These are phyloP conservation scores for Opisthograptis luteolata DNA, from an alignment of 2,888 invertebrate species.

Conservation along the genomic window DNA sequence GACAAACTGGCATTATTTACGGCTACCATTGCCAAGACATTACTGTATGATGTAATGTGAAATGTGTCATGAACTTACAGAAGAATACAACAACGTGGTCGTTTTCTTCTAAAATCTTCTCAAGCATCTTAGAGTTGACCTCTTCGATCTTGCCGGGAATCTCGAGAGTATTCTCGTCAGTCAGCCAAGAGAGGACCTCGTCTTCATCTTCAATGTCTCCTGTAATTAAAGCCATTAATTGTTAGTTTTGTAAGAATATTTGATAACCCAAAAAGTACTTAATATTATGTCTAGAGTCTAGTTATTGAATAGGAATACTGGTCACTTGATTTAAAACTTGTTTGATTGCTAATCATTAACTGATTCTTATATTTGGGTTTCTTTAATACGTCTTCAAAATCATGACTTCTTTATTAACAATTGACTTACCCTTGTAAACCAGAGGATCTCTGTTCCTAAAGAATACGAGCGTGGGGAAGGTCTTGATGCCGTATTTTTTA, in stretches of 20 bases:
- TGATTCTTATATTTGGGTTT: too few relatives aligned
- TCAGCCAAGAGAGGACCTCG: slow-evolving; percentile 95
- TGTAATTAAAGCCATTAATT: slow-evolving; percentile 43
- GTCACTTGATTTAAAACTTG: too few relatives aligned
- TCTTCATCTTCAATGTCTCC: slow-evolving; percentile 96
- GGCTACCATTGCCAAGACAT: background rate
- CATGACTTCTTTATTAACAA: too few relatives aligned
- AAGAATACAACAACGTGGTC: slow-evolving; percentile 96
- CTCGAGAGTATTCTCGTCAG: slow-evolving; percentile 94
- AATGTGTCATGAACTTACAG: slow-evolving; percentile 87
- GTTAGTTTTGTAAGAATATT: background rate
- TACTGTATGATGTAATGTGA: background rate
- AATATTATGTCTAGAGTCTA: too few relatives aligned
- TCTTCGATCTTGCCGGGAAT: slow-evolving; percentile 97
- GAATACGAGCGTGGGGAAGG: slow-evolving; percentile 93
- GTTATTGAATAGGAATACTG: too few relatives aligned
- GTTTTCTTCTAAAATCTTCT: slow-evolving; percentile 94
- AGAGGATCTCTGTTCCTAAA: slow-evolving; percentile 96
- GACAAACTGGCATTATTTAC: background rate
- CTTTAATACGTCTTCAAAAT: too few relatives aligned
- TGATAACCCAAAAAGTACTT: too few relatives aligned
- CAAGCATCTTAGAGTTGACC: slow-evolving; percentile 95
- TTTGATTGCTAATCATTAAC: too few relatives aligned
- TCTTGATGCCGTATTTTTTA: slow-evolving; percentile 93
- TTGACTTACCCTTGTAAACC: slow-evolving; percentile 86